Evolutionary conservation across 1,140 invertebrate species (phyloP), one percentile per base, ranked within the genome.

Genomic region (Apolygus lucorum): DNA sequence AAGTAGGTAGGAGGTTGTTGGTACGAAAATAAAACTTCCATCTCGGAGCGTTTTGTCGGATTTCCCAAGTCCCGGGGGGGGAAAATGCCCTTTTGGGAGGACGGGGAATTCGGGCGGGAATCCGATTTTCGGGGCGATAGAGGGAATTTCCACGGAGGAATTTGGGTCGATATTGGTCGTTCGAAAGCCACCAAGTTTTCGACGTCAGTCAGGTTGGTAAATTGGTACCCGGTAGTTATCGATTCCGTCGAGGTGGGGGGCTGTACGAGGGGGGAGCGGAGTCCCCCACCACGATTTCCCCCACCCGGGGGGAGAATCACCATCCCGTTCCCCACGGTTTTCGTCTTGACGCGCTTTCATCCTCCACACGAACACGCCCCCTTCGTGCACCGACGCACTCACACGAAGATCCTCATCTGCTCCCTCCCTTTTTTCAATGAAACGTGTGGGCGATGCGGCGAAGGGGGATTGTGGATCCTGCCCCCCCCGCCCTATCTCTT

Each of bases 201-300:
- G 54, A 21, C 22, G 22, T 4, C 4, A 21, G 54, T 59, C 22
- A 22, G 54, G 54, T 59, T 59, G 54, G 11, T 59, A 59, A 59
- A 59, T 59, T 59, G 54, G 54, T 59, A 59, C 54, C 54, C 54
- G 54, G 54, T 59, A 59, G 54, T 59, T 59, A 59, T 59, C 54
- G 54, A 59, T 59, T 59, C 54, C 8, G 54, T 59, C 11, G 22
- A 4, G 54, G 54, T 59, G 54, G 54, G 54, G 22, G 54, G 22
- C 54, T 8, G 22, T 22, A 21, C 8, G 54, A 59, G 54, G 54
- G 54, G 22, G 54, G 4, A 49, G 34, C 34, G 8, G 17, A 11
- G 54, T 21, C 54, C 54, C 54, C 54, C 54, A 11, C 54, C 54
- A 14, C 54, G 11, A 11, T 49, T 49, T 17, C 8, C 34, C 34